Conservation (phyloP, 2,888 invertebrate genomes). For the Lasioglossum morio region DNA sequence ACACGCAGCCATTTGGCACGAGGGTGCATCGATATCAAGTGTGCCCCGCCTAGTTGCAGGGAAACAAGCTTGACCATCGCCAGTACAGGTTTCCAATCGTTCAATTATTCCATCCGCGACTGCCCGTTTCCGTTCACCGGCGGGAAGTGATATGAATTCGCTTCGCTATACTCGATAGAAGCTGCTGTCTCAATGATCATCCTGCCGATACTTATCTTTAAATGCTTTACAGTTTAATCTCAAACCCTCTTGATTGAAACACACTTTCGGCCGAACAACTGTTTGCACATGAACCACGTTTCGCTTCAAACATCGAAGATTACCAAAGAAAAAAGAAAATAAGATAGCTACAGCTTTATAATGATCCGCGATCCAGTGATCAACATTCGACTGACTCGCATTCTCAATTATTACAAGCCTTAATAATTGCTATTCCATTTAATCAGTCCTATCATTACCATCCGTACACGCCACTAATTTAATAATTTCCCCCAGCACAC, state of each 20-base stretch:
- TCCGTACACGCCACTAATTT: not conserved
- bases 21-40: slow-evolving; percentile 35
- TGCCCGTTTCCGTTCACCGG: slow-evolving; percentile 56
- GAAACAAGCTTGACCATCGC: slow-evolving; percentile 47
- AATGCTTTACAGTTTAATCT: not conserved
- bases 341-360: not conserved
- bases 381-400: not conserved
- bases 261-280: not conserved
- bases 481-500: not conserved
- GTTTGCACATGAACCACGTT: not conserved
- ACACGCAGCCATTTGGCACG: slow-evolving; percentile 63
- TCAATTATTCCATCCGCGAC: slow-evolving; percentile 63
- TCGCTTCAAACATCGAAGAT: not conserved
- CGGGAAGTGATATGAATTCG: slow-evolving; percentile 65
- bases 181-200: not conserved
- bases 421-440: not conserved
- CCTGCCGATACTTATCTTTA: not conserved
- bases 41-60: slow-evolving; percentile 58
- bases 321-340: not conserved
- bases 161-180: not conserved
- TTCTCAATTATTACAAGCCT: not conserved
- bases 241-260: not conserved
- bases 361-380: not conserved
- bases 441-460: not conserved
- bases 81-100: slow-evolving; percentile 51